phyloP scores from a whole-genome alignment of 2,113 vertebrate species.

The Cyanocitta stelleri region DNA sequence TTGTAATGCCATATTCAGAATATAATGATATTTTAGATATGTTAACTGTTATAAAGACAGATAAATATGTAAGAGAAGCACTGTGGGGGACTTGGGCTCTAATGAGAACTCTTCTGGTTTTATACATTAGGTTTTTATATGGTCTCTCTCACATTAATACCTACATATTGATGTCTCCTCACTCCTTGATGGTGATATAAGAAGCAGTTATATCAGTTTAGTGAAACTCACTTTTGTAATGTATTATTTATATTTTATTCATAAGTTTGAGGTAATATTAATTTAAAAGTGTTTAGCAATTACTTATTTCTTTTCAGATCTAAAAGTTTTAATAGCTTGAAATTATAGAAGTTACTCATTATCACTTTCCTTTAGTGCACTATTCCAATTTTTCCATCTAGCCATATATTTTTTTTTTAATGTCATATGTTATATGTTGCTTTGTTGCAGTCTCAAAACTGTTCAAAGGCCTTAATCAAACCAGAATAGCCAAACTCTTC shows the following conservation, averaged over 20 bases:
- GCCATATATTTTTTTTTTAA: neutral
- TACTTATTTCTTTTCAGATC: neutral
- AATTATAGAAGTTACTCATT: neutral
- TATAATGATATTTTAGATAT: neutral
- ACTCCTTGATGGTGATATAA: neutral
- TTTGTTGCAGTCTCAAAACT: neutral
- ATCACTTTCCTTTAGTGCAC: neutral
- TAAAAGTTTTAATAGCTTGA: neutral
- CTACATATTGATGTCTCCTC: neutral
- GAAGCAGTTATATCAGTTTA: neutral
- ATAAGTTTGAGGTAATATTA: neutral
- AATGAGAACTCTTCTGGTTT: neutral
- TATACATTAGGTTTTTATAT: neutral
- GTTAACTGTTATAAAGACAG: neutral
- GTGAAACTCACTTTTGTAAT: neutral
- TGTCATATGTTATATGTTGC: neutral
- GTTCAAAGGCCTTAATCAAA: neutral
- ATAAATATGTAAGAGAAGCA: neutral
- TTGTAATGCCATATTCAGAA: slow-evolving; percentile 1
- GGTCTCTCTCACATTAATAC: neutral
- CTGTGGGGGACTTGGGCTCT: neutral
- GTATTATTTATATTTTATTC: neutral
- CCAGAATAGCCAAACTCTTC: neutral
- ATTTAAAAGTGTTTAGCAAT: neutral
- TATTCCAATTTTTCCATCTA: neutral